Evolutionary conservation across 35 echinoderm and acorn worm species (phyloP).

Genomic region (Ophioderma brevispina): DNA sequence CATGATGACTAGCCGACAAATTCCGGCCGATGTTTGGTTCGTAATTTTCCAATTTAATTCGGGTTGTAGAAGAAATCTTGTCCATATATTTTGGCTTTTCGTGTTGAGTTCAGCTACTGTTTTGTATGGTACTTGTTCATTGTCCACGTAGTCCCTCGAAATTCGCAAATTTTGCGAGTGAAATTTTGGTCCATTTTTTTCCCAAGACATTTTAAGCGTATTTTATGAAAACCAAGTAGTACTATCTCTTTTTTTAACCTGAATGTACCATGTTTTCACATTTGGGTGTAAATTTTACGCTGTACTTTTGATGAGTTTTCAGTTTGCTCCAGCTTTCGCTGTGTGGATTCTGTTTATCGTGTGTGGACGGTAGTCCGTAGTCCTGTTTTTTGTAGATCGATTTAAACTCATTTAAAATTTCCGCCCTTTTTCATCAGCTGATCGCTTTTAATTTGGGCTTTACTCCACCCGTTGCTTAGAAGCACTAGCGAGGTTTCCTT

Average conservation of each 20-base stretch:
- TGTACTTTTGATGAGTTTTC: background rate
- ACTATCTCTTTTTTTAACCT: background rate
- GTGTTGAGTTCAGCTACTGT: background rate
- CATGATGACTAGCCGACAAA: background rate
- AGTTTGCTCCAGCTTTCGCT: background rate
- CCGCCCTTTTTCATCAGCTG: background rate
- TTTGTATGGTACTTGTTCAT: background rate
- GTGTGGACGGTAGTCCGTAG: background rate
- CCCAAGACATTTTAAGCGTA: background rate
- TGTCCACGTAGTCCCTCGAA: background rate
- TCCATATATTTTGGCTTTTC: background rate
- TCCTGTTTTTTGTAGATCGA: background rate
- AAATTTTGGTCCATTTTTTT: background rate
- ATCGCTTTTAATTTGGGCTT: background rate
- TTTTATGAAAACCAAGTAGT: background rate
- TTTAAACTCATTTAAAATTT: constrained; percentile 1
- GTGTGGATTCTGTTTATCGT: background rate
- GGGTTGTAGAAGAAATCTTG: background rate
- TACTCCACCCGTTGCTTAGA: background rate
- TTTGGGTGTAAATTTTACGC: background rate
- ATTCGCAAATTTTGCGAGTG: background rate
- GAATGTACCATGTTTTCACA: background rate
- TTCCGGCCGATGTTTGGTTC: background rate
- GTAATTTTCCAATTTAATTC: background rate
- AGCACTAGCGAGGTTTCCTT: background rate